Base-by-base conservation (phyloP, 2,888 invertebrate genomes). In the Blera fallax region DNA sequence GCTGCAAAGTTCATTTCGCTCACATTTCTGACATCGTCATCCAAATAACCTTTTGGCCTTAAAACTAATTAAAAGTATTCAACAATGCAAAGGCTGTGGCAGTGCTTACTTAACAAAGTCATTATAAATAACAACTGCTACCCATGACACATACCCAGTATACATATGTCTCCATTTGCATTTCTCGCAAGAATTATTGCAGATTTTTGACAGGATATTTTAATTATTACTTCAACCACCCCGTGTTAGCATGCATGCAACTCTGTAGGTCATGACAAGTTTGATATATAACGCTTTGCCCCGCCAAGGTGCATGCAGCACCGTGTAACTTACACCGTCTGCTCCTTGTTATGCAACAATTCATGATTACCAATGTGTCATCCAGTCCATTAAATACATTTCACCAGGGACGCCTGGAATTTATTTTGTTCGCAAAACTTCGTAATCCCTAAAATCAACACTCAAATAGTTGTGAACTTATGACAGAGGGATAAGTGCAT, bases 231-330 rank as follows among this genome's bases (percentile, higher is more conserved):
- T 27, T 16, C n/a, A 74, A 21, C 58, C 54, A 72, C 60, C 21
- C 18, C 14, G 1, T 2, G 11, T 8, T 52, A 56, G 48, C 45
- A 60, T 50, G 81, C 79, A 79, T 73, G 72, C 50, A 70, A 64
- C 74, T 69, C 74, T 74, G 18, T 84, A 74, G 79, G 79, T 84
- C 79, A 84, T 79, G 79, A 74, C 62, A 84, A 74, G 40, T 73
- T 79, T 84, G 79, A 84, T 79, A 79, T 69, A 84, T 73, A 48
- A 64, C 48, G n/a, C 24, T 18, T 78, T 62, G 18, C 14, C 62
- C 40, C 72, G 69, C 76, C 8, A 76, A 16, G 8, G 74, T 67
- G 65, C 80, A 80, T 73, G 73, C 43, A 73, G 40, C n/a, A 40
- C 48, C 24, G 8, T 65, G 64, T 24, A 73, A 73, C 54, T 62